Conservation (phyloP, 2,888 invertebrate species). For the Clusia tigrina region DNA sequence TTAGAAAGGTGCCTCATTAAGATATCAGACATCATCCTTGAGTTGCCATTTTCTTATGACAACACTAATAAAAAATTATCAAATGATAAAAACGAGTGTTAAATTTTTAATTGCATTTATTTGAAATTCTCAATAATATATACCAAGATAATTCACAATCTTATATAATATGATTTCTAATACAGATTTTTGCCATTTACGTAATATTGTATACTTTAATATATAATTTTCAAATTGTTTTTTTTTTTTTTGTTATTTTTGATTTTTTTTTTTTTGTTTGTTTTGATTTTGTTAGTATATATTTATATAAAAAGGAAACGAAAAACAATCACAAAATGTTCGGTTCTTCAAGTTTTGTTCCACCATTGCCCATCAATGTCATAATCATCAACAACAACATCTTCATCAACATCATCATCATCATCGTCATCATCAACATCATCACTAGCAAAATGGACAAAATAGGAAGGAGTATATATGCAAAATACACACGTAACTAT, state of each 20-base stretch:
- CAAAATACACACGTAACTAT: no score
- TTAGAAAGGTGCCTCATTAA: no score
- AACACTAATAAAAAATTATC: no score
- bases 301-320: constrained; percentile 32
- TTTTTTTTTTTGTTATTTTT: constrained; percentile 30
- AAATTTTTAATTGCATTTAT: constrained; percentile 14
- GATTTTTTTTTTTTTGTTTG: constrained; percentile 6
- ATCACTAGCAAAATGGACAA: no score
- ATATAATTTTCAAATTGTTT: constrained; percentile 9
- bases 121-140: constrained; percentile 31
- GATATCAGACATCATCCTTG: no score
- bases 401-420: no score
- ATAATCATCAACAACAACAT: no score
- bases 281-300: constrained; percentile 16
- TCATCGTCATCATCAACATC: no score
- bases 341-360: constrained; percentile 21
- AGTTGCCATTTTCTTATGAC: no score
- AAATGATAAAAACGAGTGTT: no score
- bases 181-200: constrained; percentile 24
- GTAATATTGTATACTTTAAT: background rate
- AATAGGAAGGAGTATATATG: no score
- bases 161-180: constrained; percentile 16
- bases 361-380: no score
- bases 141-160: constrained; percentile 42
- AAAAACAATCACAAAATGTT: constrained; percentile 49